A percentile compares a stretch with the other conserved stretches of the same genome.
phyloP scores from a whole-genome alignment of 2,888 invertebrate genomes.

The Lathronympha strigana region DNA sequence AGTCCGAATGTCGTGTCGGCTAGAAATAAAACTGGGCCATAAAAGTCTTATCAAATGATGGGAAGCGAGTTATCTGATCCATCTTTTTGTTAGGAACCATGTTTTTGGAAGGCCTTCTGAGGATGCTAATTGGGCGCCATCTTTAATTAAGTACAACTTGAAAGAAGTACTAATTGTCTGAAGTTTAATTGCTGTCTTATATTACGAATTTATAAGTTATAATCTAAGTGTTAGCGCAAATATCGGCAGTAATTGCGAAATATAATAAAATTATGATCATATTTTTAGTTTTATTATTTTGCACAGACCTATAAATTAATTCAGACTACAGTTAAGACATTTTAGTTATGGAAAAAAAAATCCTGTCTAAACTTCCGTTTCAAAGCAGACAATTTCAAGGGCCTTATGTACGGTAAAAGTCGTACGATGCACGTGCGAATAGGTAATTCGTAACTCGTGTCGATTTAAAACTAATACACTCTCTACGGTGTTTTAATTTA shows the following conservation, averaged over 20 bases:
- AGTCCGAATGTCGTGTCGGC: conserved; percentile 69
- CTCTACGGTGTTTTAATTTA: too few species aligned
- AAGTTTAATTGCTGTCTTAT: neutral
- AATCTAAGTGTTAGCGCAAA: neutral
- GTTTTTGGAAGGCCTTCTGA: conserved; percentile 7
- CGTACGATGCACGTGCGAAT: too few species aligned
- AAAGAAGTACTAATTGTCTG: neutral
- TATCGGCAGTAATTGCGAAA: neutral
- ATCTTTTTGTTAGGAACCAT: conserved; percentile 33
- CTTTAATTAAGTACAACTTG: conserved; percentile 11
- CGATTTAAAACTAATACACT: too few species aligned
- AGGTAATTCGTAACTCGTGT: too few species aligned
- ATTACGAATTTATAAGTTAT: neutral
- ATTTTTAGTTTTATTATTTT: neutral
- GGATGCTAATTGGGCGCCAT: conserved; percentile 15
- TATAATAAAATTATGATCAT: conserved; percentile 10
- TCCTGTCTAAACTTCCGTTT: too few species aligned
- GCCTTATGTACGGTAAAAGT: too few species aligned
- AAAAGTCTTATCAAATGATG: conserved; percentile 69
- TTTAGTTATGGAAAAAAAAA: too few species aligned
- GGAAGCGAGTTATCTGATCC: conserved; percentile 49
- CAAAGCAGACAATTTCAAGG: too few species aligned
- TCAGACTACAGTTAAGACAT: too few species aligned
- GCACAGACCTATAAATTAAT: too few species aligned
- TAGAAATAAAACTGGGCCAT: conserved; percentile 71